Base-by-base conservation (phyloP, 2,113 vertebrate species). In the Penelope pileata region DNA sequence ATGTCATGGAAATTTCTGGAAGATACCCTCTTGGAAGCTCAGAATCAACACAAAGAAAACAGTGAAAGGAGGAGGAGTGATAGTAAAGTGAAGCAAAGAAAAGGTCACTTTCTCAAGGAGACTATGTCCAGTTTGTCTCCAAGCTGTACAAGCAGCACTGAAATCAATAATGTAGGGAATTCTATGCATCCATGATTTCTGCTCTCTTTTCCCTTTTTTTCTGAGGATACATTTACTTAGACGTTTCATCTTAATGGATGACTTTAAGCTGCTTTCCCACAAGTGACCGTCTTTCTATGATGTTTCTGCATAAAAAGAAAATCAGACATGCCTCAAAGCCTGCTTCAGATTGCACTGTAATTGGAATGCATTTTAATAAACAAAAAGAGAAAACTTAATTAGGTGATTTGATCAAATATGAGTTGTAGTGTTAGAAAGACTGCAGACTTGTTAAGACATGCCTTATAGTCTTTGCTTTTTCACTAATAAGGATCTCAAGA, bases 161-260 rank as follows among this genome's bases (percentile, higher is more conserved):
- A 84, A 75, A 84, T 86, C 6, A 0, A 0, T 50, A 59, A 70
- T n/a, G 77, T 22, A 82, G 66, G 10, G 22, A 70, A 19, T 48
- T 47, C 19, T 63, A 0, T 47, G 8, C 22, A 26, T 67, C 12
- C 24, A n/a, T 0, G n/a, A 32, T 50, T 84, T 86, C 27, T 45
- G 2, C 14, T 62, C 11, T 66, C 47, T 68, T 73, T 66, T 30
- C 5, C 5, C 2, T 77, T 80, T 95, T 73, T 21, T 86, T 74
- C 40, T 67, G 34, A 75, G 43, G 26, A 17, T 75, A 22, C 24
- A 6, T 47, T 64, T 86, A 23, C 75, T 90, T 83, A 36, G 50
- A 54, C 15, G 80, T 79, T 66, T 7, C 8, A 6, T 85, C 53
- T 60, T 64, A 67, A 67, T 91, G 16, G 15, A 29, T 85, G 7